Conservation (phyloP, 2,113 vertebrate genomes). For the Elaphurus davidianus region DNA sequence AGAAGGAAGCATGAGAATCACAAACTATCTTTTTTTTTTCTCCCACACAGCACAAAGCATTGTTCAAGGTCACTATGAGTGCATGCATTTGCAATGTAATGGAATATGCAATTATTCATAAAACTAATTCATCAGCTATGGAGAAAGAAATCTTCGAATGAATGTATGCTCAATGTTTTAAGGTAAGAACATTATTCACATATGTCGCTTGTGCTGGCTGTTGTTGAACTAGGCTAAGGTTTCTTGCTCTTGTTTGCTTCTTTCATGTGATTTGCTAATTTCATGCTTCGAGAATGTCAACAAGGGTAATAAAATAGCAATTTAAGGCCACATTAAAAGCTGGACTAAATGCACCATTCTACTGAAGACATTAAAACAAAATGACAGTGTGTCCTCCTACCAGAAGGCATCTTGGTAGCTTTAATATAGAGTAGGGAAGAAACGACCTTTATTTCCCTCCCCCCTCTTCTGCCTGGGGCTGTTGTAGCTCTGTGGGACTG, state of each 20-base stretch:
- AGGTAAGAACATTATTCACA: conserved; percentile 60
- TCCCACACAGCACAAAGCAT: conserved; percentile 22
- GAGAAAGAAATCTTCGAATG: conserved; percentile 48
- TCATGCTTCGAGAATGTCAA: conserved; percentile 81
- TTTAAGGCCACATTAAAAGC: conserved; percentile 83
- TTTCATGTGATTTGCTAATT: conserved; percentile 82
- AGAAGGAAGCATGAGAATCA: not conserved
- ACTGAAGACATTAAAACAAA: conserved; percentile 77
- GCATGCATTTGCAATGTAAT: conserved; percentile 5
- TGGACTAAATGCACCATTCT: conserved; percentile 76
- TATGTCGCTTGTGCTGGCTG: conserved; percentile 21
- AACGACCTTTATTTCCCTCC: not conserved
- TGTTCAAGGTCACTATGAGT: not conserved
- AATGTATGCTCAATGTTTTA: conserved; percentile 62
- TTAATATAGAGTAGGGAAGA: not conserved
- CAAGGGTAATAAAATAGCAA: conserved; percentile 82
- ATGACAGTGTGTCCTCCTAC: conserved; percentile 59
- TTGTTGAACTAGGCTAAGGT: conserved; percentile 68
- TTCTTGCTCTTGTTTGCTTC: conserved; percentile 50
- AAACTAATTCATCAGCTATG: conserved; percentile 36
- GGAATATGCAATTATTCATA: conserved; percentile 55
- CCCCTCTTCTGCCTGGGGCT: not conserved
- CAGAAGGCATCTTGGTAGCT: conserved; percentile 56
- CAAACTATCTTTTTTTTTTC: conserved; percentile 4
- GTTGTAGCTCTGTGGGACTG: not conserved